Evolutionary conservation across 2,888 invertebrate species (phyloP).

Genomic region (Tetranychus piercei): DNA sequence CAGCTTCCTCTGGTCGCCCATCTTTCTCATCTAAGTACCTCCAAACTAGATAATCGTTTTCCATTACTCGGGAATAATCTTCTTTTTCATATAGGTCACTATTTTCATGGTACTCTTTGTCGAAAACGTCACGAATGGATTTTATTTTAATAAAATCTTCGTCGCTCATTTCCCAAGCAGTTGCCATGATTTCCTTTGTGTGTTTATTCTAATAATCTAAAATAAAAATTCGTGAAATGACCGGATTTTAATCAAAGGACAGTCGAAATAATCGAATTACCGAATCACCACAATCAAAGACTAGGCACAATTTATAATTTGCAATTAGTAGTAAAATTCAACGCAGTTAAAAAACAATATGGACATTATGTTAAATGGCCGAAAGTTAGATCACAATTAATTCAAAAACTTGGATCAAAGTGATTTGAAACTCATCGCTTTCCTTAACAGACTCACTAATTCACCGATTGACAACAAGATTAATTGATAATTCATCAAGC

Average conservation of each 20-base stretch:
- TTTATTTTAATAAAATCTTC: neutral
- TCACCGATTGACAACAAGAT: neutral
- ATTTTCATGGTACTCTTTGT: conserved; percentile 1
- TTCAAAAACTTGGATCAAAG: neutral
- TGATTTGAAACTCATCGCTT: neutral
- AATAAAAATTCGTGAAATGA: too few relatives aligned
- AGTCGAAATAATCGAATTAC: too few relatives aligned
- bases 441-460: neutral
- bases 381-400: neutral
- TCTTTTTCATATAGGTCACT: conserved; percentile 3
- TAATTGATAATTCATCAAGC: neutral
- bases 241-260: too few relatives aligned
- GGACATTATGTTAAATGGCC: too few relatives aligned
- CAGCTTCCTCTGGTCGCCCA: conserved; percentile 1
- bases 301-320: too few relatives aligned
- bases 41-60: conserved; percentile 13
- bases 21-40: conserved; percentile 3
- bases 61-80: neutral
- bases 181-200: neutral
- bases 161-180: neutral
- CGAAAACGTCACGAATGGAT: neutral
- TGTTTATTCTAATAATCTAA: neutral
- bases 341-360: too few relatives aligned
- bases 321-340: too few relatives aligned
- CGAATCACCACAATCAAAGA: too few relatives aligned